Conservation (phyloP, 1,140 invertebrate species). For the Schlechtendalia chinensis region DNA sequence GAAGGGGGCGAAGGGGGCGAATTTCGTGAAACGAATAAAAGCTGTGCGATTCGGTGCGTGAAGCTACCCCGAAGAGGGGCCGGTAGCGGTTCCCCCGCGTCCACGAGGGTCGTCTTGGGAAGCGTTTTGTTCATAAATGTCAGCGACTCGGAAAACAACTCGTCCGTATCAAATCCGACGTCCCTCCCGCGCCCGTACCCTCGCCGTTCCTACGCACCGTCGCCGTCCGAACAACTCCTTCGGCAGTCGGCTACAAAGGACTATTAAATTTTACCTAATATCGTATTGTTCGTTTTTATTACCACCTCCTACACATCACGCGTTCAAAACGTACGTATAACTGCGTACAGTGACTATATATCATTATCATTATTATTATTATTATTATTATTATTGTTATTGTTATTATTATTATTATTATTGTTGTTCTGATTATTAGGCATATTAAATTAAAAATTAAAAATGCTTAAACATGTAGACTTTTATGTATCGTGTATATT, state of each 20-base stretch:
- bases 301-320: background rate
- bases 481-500: too few species aligned
- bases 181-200: background rate
- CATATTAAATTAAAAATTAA: too few species aligned
- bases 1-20: too few species aligned
- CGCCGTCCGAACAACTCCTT: background rate
- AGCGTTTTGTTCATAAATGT: conserved; percentile 50
- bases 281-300: conserved; percentile 22
- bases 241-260: background rate
- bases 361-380: too few species aligned
- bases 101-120: conserved; percentile 17
- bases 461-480: too few species aligned
- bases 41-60: conserved; percentile 42
- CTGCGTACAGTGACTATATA: too few species aligned
- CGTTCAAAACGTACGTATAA: too few species aligned
- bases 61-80: background rate
- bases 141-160: conserved; percentile 43
- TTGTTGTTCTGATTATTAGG: too few species aligned
- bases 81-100: background rate
- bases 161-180: conserved; percentile 35
- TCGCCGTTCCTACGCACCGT: too few species aligned
- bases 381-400: too few species aligned
- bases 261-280: conserved; percentile 46
- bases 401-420: too few species aligned
- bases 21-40: conserved; percentile 34